Conservation (phyloP, 1,140 invertebrate genomes). For the Aphelenchoides fujianensis region DNA sequence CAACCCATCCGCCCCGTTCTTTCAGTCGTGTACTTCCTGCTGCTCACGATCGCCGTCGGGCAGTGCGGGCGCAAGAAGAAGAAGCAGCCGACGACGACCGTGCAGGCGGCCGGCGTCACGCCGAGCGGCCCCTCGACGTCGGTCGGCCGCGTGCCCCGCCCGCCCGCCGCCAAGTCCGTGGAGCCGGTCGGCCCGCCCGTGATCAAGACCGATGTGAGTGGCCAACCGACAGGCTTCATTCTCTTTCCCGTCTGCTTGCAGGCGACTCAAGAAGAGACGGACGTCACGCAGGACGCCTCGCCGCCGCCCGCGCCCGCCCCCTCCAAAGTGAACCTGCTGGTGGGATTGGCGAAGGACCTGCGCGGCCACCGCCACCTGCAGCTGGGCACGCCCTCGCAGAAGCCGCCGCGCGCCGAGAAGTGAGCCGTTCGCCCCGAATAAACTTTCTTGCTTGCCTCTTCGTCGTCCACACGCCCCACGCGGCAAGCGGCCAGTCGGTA, state of each 20-base stretch:
- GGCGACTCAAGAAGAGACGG: conserved; percentile 22
- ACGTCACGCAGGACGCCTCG: not conserved
- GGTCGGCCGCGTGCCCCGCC: not conserved
- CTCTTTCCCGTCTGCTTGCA: not conserved
- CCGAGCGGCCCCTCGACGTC: not conserved
- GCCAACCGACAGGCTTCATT: not conserved
- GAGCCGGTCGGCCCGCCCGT: not conserved
- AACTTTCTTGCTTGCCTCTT: conserved; percentile 40
- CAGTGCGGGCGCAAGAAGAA: not conserved
- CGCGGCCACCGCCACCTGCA: too few relatives aligned
- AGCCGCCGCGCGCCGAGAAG: not conserved
- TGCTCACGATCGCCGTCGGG: not conserved
- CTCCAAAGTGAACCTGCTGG: not conserved
- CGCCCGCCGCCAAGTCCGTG: not conserved
- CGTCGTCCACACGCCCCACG: conserved; percentile 43
- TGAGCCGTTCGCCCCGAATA: not conserved
- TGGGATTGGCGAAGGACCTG: too few relatives aligned
- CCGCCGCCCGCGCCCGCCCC: not conserved
- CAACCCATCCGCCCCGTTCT: not conserved
- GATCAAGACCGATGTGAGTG: not conserved
- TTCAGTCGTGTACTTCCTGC: not conserved
- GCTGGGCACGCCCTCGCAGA: not conserved
- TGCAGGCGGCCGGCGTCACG: not conserved
- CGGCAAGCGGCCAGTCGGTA: conserved; percentile 41
- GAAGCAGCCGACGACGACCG: too few relatives aligned